These are phyloP conservation scores for Ceratothoa steindachneri DNA, from an alignment of 2,888 invertebrate species.

Conservation along the genomic window DNA sequence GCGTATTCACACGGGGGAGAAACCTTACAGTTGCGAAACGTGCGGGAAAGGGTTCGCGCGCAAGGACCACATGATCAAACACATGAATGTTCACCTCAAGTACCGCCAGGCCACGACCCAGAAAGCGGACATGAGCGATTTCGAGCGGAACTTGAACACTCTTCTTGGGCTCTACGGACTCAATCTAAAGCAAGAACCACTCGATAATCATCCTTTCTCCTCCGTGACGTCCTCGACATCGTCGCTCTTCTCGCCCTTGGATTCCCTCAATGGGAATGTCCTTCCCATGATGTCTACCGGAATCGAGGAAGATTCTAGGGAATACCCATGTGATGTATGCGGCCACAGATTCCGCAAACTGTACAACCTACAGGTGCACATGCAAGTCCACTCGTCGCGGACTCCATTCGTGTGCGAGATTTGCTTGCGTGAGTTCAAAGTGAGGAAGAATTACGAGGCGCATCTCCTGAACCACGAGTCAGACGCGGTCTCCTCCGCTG, in stretches of 20 bases:
- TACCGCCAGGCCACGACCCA: neutral
- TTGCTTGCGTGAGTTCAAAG: slow-evolving; percentile 24
- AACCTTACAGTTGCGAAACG: slow-evolving; percentile 19
- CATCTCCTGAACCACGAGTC: slow-evolving; percentile 24
- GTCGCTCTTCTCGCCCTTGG: neutral
- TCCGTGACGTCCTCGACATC: neutral
- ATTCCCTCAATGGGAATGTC: neutral
- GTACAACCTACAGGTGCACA: slow-evolving; percentile 19
- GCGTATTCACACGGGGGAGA: slow-evolving; percentile 25
- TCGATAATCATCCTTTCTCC: neutral
- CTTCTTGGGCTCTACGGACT: neutral
- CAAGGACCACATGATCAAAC: slow-evolving; percentile 28
- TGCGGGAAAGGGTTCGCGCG: slow-evolving; percentile 26
- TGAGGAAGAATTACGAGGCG: slow-evolving; percentile 21
- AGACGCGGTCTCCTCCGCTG: neutral
- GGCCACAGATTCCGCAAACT: slow-evolving; percentile 20
- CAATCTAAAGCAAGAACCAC: neutral
- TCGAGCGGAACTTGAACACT: neutral
- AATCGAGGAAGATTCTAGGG: neutral
- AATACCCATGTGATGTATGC: slow-evolving; percentile 13
- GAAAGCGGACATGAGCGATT: neutral
- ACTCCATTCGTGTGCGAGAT: slow-evolving; percentile 16
- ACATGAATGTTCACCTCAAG: slow-evolving; percentile 19
- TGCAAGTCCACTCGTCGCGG: slow-evolving; percentile 14
- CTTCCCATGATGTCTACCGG: neutral